A percentile compares a stretch with the other conserved stretches of the same genome.
These are phyloP conservation scores for Sebastes minor DNA, from an alignment of 2,797 vertebrate species.

Conservation along the genomic window DNA sequence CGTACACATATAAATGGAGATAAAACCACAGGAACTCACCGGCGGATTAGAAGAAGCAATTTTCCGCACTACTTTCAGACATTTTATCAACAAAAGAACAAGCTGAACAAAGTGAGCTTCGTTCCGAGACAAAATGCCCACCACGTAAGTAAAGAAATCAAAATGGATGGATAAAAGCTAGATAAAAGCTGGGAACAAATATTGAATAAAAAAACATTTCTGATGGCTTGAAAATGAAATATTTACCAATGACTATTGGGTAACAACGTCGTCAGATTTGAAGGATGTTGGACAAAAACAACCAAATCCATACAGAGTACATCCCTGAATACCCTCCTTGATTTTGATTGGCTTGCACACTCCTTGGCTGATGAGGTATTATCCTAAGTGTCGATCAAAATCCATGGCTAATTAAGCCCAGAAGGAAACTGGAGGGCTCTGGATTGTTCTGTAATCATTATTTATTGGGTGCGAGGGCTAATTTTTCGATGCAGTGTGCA, in stretches of 20 bases:
- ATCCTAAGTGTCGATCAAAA: slow-evolving; percentile 22
- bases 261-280: background rate
- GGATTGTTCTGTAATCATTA: slow-evolving; percentile 36
- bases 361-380: slow-evolving; percentile 41
- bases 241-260: background rate
- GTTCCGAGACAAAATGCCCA: slow-evolving; percentile 4
- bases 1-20: slow-evolving; percentile 41
- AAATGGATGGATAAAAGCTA: slow-evolving; percentile 1
- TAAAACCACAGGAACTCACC: slow-evolving; percentile 49
- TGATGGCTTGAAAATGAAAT: background rate
- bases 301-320: background rate
- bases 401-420: slow-evolving; percentile 25
- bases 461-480: slow-evolving; percentile 9
- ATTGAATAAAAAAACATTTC: background rate
- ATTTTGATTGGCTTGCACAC: slow-evolving; percentile 12
- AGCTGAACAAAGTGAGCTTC: slow-evolving; percentile 20
- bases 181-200: background rate
- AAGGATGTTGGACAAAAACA: background rate
- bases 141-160: background rate
- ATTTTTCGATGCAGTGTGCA: background rate
- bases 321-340: background rate
- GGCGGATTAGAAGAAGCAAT: slow-evolving; percentile 52
- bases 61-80: slow-evolving; percentile 28
- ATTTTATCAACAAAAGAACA: slow-evolving; percentile 41
- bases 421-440: slow-evolving; percentile 7